phyloP scores from a whole-genome alignment of 2,113 vertebrate species.

The Acrocephalus kingi region DNA sequence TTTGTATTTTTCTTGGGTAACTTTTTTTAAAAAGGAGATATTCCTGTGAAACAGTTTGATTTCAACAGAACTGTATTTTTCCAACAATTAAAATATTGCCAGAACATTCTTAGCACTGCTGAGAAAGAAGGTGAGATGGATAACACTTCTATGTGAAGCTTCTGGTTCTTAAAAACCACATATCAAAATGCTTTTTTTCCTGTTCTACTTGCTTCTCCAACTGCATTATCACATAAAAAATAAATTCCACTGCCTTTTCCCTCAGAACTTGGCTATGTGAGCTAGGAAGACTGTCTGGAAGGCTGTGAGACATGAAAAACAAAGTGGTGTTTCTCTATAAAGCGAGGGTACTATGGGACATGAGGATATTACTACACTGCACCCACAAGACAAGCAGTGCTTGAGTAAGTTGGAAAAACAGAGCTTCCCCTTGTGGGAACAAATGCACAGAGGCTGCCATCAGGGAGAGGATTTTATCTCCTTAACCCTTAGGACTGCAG shows the following conservation, averaged over 20 bases:
- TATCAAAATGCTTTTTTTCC: background rate
- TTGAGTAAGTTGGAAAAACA: background rate
- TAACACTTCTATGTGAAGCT: conserved; percentile 2
- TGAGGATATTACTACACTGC: background rate
- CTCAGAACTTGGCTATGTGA: background rate
- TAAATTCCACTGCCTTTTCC: background rate
- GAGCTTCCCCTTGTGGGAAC: background rate
- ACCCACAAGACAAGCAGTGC: background rate
- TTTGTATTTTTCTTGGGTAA: background rate
- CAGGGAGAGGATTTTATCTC: background rate
- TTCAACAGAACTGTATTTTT: conserved; percentile 33
- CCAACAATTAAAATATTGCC: conserved; percentile 37
- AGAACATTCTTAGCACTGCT: conserved; percentile 15
- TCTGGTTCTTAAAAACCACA: conserved; percentile 1
- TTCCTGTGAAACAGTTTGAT: conserved; percentile 28
- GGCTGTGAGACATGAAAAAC: background rate
- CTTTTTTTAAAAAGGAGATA: background rate
- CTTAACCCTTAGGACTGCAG: background rate
- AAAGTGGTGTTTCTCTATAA: background rate
- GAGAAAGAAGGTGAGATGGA: conserved; percentile 30
- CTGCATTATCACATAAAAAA: background rate
- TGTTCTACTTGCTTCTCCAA: background rate
- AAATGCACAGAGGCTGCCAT: background rate
- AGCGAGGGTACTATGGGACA: background rate
- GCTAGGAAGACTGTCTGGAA: background rate